A percentile compares a stretch with the other conserved stretches of the same genome.
Evolutionary conservation across 1,140 invertebrate species (phyloP).

Genomic region (Drosophila mojavensis): DNA sequence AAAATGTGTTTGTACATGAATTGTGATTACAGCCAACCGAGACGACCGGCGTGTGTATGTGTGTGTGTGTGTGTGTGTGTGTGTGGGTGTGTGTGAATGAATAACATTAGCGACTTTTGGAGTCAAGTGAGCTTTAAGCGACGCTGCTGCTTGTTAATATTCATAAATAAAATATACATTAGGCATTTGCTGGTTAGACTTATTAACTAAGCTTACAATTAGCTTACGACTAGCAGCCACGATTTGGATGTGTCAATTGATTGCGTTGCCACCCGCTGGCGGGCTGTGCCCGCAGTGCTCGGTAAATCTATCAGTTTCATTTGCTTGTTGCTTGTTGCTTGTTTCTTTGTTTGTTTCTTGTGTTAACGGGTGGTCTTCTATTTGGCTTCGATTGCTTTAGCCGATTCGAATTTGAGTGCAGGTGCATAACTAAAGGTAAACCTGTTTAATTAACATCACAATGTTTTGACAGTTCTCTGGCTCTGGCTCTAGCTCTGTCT

Average conservation of each 20-base stretch:
- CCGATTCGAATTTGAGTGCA: slow-evolving; percentile 50
- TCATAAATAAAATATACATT: slow-evolving; percentile 50
- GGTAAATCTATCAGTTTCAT: too few relatives aligned
- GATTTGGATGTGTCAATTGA: neutral
- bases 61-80: slow-evolving; percentile 35
- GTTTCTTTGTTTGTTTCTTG: slow-evolving; percentile 28
- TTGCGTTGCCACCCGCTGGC: neutral
- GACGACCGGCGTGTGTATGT: slow-evolving; percentile 24
- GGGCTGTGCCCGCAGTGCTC: neutral
- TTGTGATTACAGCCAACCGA: slow-evolving; percentile 27
- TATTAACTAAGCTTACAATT: slow-evolving; percentile 41
- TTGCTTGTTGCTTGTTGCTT: slow-evolving; percentile 9
- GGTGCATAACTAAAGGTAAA: slow-evolving; percentile 56
- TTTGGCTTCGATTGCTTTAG: slow-evolving; percentile 54
- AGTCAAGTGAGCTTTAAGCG: slow-evolving; percentile 52
- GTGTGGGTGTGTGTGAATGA: slow-evolving; percentile 24
- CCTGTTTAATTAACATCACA: slow-evolving; percentile 73
- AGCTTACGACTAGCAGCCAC: slow-evolving; percentile 28
- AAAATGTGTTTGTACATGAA: slow-evolving; percentile 49
- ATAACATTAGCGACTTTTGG: slow-evolving; percentile 16
- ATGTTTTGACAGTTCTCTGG: slow-evolving; percentile 30
- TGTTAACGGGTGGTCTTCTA: slow-evolving; percentile 31
- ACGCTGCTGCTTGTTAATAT: slow-evolving; percentile 42
- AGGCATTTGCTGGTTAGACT: slow-evolving; percentile 48
- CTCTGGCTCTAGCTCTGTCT: neutral